A percentile compares a stretch with the other conserved stretches of the same genome.
Evolutionary conservation across 2,888 invertebrate genomes (phyloP).

Genomic region (Molanna angustata): DNA sequence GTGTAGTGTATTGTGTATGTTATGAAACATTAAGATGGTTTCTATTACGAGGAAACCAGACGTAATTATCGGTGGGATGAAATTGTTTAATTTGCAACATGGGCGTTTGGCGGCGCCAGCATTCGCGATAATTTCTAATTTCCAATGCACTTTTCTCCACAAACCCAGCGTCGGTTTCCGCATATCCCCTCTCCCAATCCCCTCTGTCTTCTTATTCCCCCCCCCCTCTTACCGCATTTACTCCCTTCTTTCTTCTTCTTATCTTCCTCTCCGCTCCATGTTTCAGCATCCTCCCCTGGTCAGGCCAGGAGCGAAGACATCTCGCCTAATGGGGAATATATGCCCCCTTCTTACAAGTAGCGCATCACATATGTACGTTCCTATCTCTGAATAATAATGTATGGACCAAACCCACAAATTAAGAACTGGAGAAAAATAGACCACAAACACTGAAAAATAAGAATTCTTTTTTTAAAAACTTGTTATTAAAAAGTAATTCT

Average conservation of each 20-base stretch:
- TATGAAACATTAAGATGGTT: no score
- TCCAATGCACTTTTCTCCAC: constrained; percentile 26
- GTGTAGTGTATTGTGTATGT: no score
- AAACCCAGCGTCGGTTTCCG: constrained; percentile 18
- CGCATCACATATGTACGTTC: constrained; percentile 35
- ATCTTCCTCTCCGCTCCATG: no score
- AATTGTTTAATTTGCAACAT: no score
- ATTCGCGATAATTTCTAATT: constrained; percentile 17
- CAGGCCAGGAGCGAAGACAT: constrained; percentile 21
- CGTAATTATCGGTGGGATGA: no score
- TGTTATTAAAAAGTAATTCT: no score
- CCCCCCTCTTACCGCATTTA: background rate
- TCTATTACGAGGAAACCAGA: no score
- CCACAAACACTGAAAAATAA: no score
- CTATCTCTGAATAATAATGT: background rate
- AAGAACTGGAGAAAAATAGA: no score
- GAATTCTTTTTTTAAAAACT: no score
- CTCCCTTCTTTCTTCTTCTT: background rate
- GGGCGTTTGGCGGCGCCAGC: no score
- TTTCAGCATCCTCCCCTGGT: background rate
- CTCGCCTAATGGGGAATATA: constrained; percentile 29
- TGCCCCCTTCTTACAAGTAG: constrained; percentile 22
- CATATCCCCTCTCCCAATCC: background rate
- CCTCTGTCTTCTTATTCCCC: background rate
- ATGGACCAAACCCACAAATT: no score